Conservation (phyloP, 2,113 vertebrate species). For the Phalacrocorax aristotelis region DNA sequence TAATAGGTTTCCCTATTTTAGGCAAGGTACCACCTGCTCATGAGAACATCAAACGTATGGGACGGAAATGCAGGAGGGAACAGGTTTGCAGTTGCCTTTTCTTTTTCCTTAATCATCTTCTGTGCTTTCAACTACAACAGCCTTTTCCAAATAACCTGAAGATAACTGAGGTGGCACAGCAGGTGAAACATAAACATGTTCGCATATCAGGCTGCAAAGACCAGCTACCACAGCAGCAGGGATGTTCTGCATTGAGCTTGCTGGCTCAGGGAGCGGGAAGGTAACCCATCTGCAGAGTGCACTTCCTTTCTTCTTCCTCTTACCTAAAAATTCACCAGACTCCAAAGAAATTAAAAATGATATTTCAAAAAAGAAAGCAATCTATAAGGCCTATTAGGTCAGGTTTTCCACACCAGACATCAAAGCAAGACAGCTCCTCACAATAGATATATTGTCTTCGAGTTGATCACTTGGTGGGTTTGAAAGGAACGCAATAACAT, state of each 20-base stretch:
- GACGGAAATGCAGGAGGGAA: background rate
- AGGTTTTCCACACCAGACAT: background rate
- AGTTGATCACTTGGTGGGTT: background rate
- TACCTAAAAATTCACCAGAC: background rate
- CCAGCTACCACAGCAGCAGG: background rate
- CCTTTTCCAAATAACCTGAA: background rate
- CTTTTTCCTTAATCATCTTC: background rate
- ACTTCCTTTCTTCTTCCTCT: background rate
- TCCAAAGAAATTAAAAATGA: background rate
- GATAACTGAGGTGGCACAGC: background rate
- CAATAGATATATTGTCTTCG: background rate
- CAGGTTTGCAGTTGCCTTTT: background rate
- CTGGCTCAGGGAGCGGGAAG: rapidly evolving
- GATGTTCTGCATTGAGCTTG: rapidly evolving
- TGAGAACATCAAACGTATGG: rapidly evolving
- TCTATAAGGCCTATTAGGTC: background rate
- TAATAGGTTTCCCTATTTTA: background rate
- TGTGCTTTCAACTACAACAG: background rate
- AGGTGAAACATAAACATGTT: background rate
- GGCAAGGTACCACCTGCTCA: background rate
- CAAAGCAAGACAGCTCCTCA: background rate
- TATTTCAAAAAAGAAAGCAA: background rate
- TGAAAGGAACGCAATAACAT: background rate
- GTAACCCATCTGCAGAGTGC: background rate
- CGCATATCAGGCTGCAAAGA: background rate